Percentiles rank a stretch among this genome's conserved stretches.
Evolutionary conservation across 1,140 invertebrate species (phyloP).

Genomic region (Heterodera carotae): DNA sequence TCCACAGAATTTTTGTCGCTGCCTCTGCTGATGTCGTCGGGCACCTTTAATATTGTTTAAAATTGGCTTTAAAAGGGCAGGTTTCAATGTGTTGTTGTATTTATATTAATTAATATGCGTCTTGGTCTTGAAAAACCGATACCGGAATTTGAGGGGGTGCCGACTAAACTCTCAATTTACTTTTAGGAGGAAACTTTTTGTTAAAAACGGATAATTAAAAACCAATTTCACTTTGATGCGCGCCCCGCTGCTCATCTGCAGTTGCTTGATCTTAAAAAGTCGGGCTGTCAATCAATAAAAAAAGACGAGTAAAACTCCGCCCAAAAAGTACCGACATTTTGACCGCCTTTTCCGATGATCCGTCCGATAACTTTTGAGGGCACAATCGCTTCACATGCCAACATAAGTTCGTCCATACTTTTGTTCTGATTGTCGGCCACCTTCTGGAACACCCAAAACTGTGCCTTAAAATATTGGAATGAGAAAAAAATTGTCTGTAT

Average conservation of each 20-base stretch:
- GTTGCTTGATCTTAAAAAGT: slow-evolving; percentile 37
- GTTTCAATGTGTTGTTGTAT: too few species aligned
- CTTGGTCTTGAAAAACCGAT: too few species aligned
- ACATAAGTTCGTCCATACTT: slow-evolving; percentile 1
- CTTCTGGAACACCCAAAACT: slow-evolving; percentile 29
- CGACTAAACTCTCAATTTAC: too few species aligned
- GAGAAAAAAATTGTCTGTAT: background rate
- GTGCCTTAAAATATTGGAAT: slow-evolving; percentile 8
- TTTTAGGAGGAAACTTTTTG: too few species aligned
- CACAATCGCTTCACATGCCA: slow-evolving; percentile 31
- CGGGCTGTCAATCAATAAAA: slow-evolving; percentile 5
- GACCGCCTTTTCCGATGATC: slow-evolving; percentile 43
- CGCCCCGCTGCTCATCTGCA: slow-evolving; percentile 28
- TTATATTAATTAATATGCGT: too few species aligned
- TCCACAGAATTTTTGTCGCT: slow-evolving; percentile 23
- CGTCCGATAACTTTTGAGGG: slow-evolving; percentile 34
- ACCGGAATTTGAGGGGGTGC: too few species aligned
- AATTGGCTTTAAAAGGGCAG: background rate
- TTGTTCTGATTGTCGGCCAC: slow-evolving; percentile 25
- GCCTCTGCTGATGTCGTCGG: slow-evolving; percentile 35
- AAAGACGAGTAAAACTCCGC: background rate
- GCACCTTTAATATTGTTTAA: slow-evolving; percentile 17
- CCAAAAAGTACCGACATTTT: slow-evolving; percentile 23
- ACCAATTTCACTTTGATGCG: slow-evolving; percentile 24
- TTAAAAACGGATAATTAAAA: too few species aligned